Percentiles rank a stretch among this genome's conserved stretches.
phyloP scores from a whole-genome alignment of 2,888 invertebrate species.

The Adineta ricciae region DNA sequence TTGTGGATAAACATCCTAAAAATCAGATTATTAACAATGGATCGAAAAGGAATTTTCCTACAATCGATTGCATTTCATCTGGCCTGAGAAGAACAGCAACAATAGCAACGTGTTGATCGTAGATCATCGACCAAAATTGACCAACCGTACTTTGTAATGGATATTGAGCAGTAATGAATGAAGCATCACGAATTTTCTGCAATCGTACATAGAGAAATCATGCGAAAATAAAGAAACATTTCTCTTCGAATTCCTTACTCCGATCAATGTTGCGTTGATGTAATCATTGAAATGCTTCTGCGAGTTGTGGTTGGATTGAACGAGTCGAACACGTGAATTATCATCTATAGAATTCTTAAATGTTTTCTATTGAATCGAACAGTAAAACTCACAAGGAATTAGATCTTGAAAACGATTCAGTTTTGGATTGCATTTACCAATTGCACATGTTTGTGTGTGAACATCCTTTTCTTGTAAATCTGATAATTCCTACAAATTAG shows the following conservation, averaged over 20 bases:
- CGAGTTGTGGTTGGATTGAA: conserved; percentile 52
- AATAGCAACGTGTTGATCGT: conserved; percentile 62
- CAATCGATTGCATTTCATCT: neutral
- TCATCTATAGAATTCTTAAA: conserved; percentile 55
- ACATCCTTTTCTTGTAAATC: conserved; percentile 49
- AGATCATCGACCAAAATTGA: conserved; percentile 78
- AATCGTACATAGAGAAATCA: conserved; percentile 26
- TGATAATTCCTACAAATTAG: conserved; percentile 43
- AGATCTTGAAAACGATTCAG: conserved; percentile 74
- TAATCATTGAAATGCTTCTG: conserved; percentile 63
- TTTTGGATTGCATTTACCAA: conserved; percentile 66
- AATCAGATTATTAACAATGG: neutral
- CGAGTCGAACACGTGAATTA: conserved; percentile 60
- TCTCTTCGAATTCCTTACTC: conserved; percentile 53
- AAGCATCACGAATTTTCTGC: conserved; percentile 61
- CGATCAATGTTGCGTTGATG: conserved; percentile 77
- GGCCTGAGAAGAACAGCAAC: neutral
- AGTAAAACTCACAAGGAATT: conserved; percentile 59
- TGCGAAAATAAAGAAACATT: neutral
- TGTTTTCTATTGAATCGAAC: neutral
- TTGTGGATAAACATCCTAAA: conserved; percentile 11
- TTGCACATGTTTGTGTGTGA: conserved; percentile 58
- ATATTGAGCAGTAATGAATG: conserved; percentile 72
- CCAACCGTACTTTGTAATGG: conserved; percentile 64
- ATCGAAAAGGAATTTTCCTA: neutral